phyloP scores from a whole-genome alignment of 2,888 invertebrate species.

The Polietes domitor region DNA sequence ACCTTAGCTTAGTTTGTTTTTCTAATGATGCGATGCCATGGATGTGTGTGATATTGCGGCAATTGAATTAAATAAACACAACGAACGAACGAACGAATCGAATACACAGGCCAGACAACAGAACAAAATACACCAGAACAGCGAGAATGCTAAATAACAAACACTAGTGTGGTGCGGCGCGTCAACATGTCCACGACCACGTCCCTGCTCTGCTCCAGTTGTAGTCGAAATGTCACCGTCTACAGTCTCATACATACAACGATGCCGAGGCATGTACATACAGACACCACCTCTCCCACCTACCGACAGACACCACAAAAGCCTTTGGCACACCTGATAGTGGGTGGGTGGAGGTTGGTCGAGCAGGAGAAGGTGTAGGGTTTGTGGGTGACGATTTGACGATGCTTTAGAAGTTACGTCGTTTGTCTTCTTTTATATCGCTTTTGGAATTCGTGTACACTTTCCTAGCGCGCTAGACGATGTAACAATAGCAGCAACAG shows the following conservation, averaged over 20 bases:
- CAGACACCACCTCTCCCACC: not conserved
- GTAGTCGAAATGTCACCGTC: constrained; percentile 25
- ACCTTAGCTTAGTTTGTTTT: not conserved
- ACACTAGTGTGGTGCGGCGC: not conserved
- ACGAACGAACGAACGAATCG: not conserved
- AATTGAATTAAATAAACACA: constrained; percentile 63
- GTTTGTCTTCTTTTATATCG: not conserved
- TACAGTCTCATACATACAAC: constrained; percentile 2
- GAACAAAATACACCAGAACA: not conserved
- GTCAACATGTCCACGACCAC: not conserved
- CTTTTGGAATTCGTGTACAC: not conserved
- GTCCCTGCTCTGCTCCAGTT: constrained; percentile 14
- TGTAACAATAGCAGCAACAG: not conserved
- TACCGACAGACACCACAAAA: not conserved
- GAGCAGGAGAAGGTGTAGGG: not conserved
- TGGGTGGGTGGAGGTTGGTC: not conserved
- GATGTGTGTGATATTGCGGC: constrained; percentile 48
- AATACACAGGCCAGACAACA: not conserved
- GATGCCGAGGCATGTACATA: not conserved
- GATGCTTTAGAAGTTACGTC: not conserved
- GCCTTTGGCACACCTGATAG: constrained; percentile 18
- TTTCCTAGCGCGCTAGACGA: not conserved
- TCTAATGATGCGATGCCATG: constrained; percentile 35
- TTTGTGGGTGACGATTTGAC: constrained; percentile 1
- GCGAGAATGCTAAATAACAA: not conserved